These are phyloP conservation scores for Amphiura filiformis DNA, from an alignment of 35 echinoderm and acorn worm species.

Conservation along the genomic window DNA sequence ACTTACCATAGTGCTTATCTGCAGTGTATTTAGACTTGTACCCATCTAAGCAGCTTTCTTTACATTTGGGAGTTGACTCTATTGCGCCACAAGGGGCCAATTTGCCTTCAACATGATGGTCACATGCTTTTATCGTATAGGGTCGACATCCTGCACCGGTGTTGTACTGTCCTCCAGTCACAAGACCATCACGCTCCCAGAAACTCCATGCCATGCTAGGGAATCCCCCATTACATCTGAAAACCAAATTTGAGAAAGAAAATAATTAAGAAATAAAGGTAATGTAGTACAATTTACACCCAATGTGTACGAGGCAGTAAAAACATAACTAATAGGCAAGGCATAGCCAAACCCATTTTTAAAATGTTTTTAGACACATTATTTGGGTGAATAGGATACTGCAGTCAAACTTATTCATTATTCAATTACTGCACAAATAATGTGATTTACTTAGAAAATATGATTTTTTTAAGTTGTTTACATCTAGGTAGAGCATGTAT, in stretches of 20 bases:
- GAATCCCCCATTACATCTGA: conserved; percentile 86
- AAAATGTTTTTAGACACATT: too few relatives aligned
- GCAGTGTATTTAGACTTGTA: conserved; percentile 41
- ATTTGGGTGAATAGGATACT: too few relatives aligned
- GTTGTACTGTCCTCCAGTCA: conserved; percentile 83
- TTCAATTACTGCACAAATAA: too few relatives aligned
- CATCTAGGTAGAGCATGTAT: too few relatives aligned
- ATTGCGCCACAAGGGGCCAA: conserved; percentile 53
- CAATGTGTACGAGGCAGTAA: too few relatives aligned
- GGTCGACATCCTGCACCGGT: conserved; percentile 77
- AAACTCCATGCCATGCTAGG: conserved; percentile 75
- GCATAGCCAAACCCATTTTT: too few relatives aligned
- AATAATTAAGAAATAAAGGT: neutral
- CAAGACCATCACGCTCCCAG: conserved; percentile 61
- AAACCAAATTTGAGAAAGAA: neutral
- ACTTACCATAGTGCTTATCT: conserved; percentile 81
- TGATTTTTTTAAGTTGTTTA: too few relatives aligned
- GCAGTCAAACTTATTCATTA: too few relatives aligned
- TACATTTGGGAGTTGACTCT: conserved; percentile 63
- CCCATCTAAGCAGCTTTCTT: conserved; percentile 10
- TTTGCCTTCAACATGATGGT: conserved; percentile 87
- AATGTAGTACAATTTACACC: too few relatives aligned
- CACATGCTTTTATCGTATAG: conserved; percentile 64
- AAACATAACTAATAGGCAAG: too few relatives aligned
- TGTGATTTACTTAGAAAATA: too few relatives aligned